Base-by-base conservation (phyloP, 2,888 invertebrate species). In the Baccha elongata region DNA sequence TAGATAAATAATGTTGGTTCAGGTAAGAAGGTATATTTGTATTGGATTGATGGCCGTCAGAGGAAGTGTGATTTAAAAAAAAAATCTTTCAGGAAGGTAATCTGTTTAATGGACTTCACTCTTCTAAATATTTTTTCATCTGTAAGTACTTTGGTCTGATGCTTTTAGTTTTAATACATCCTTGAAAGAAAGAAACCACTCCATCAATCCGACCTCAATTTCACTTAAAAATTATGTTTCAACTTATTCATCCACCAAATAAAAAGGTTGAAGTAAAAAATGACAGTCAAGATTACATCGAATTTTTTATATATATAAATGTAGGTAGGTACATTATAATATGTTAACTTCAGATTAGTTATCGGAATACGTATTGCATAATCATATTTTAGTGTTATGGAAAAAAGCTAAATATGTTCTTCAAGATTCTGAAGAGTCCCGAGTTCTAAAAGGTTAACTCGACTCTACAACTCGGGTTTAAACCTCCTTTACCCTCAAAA, bases 21-120 rank as follows among this genome's bases (percentile, higher is more conserved):
- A 15, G 32, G 23, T 26, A 35, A 7, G 42, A n/a, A 13, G 19
- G 13, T 15, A 13, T 58, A 19, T 37, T 10, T 62, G 35, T 62
- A 7, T 53, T 11, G 17, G 37, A 42, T 50, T 42, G n/a, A n/a
- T n/a, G 11, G 29, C 29, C 29, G 29, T 32, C 44, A 35, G n/a
- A 21, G 60, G 40, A 65, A 76, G 78, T 55, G 83, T 64, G 72
- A 78, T 83, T 83, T 72, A 73, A 68, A 55, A 62, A 55, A 62
- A 83, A 83, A 78, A 68, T 78, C 83, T 73, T 78, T 83, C 83
- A 84, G 79, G 84, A 69, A 79, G 79, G 79, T 84, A 84, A 84
- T 84, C 79, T 79, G 74, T 74, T 84, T 84, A 84, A 84, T 84
- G 84, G 84, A 84, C 69, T 84, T 58, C 40, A 52, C 76, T 72